These are phyloP conservation scores for Crocidura indochinensis DNA, from an alignment of 2,797 vertebrate species.

Conservation along the genomic window DNA sequence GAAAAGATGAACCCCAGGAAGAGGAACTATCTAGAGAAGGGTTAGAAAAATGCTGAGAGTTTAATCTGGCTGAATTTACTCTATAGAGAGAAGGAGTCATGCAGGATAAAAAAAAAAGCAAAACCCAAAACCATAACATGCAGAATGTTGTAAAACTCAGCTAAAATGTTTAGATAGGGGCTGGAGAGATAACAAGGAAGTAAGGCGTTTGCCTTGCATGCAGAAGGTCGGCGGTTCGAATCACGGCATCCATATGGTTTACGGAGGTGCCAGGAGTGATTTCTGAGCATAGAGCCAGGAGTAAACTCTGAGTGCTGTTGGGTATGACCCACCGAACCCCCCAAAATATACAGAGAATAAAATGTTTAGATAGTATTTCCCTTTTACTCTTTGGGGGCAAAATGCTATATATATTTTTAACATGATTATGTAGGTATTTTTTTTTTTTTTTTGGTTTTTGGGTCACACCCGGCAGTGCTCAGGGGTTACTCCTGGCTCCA, in stretches of 20 bases:
- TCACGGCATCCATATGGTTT: no score
- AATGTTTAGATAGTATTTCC: constrained; percentile 16
- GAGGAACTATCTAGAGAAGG: background rate
- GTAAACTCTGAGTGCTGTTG: no score
- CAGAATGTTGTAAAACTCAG: background rate
- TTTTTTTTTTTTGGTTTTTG: no score
- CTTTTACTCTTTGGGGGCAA: background rate
- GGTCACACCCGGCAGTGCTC: no score
- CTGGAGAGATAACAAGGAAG: no score
- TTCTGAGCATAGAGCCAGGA: no score
- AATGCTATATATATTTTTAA: constrained; percentile 14
- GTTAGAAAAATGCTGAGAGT: background rate
- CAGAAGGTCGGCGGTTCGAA: no score
- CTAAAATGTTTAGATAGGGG: background rate
- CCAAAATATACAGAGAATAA: background rate
- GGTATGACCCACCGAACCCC: no score
- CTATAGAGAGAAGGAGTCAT: background rate
- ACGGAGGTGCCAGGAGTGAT: no score
- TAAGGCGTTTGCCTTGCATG: no score
- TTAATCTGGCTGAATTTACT: background rate
- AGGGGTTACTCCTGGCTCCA: no score
- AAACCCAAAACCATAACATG: background rate
- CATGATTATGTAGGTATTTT: background rate
- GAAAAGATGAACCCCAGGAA: constrained; percentile 28
- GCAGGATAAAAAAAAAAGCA: background rate